These are phyloP conservation scores for Nannobrachium achirus DNA, from an alignment of 2,113 vertebrate species.

Conservation along the genomic window DNA sequence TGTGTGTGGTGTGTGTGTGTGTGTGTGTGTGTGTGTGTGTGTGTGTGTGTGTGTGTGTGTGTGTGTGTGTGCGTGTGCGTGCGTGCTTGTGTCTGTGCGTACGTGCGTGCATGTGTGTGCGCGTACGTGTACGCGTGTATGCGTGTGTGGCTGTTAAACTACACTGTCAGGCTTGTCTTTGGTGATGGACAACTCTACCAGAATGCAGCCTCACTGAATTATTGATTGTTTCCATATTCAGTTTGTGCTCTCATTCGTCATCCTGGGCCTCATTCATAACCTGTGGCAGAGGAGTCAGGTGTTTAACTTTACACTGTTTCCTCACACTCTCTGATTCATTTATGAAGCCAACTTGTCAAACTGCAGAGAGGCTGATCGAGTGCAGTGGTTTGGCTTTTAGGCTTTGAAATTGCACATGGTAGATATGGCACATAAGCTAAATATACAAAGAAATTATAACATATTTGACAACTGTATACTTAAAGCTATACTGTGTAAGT, in stretches of 20 bases:
- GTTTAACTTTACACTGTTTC: conserved; percentile 14
- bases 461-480: too few species aligned
- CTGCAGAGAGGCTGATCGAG: not conserved
- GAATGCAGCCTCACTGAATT: conserved; percentile 6
- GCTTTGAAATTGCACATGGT: too few species aligned
- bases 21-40: not conserved
- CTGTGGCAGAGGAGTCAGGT: not conserved
- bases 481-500: too few species aligned
- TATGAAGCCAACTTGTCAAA: not conserved
- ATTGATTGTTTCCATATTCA: conserved; percentile 31
- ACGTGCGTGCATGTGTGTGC: too few species aligned
- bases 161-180: conserved; percentile 7
- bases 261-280: conserved; percentile 15
- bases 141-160: not conserved
- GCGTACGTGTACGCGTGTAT: not conserved
- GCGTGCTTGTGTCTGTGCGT: too few species aligned
- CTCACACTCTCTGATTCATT: not conserved
- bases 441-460: too few species aligned
- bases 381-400: too few species aligned
- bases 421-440: too few species aligned
- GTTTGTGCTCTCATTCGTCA: not conserved
- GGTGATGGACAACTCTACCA: not conserved
- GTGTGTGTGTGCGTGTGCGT: not conserved
- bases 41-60: not conserved
- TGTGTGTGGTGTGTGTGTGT: not conserved